Percentiles rank a stretch among this genome's conserved stretches.
phyloP scores from a whole-genome alignment of 2,797 vertebrate genomes.

The Gymnoscopelus microlampas region DNA sequence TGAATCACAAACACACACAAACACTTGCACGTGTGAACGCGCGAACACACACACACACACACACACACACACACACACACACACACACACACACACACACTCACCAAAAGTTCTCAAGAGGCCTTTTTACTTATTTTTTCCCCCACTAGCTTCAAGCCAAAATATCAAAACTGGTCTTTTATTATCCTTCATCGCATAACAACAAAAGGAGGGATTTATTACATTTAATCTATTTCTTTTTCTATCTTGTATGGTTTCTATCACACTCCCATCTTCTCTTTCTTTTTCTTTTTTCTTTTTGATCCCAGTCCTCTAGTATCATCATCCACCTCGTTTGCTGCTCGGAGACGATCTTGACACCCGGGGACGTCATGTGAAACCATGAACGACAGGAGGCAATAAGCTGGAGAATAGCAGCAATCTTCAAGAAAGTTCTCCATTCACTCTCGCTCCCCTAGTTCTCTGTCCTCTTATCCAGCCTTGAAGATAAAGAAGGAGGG shows the following conservation, averaged over 20 bases:
- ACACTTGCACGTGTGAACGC: too few species aligned
- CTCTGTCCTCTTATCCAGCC: slow-evolving; percentile 95
- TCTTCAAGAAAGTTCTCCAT: slow-evolving; percentile 89
- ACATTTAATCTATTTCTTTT: slow-evolving; percentile 53
- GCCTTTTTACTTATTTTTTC: slow-evolving; percentile 8
- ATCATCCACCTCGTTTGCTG: slow-evolving; percentile 86
- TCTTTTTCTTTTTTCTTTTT: slow-evolving; percentile 50
- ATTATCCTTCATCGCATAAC: background rate
- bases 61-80: background rate
- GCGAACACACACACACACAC: background rate
- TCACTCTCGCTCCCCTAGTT: slow-evolving; percentile 86
- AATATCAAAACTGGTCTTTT: slow-evolving; percentile 13
- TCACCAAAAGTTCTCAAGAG: background rate
- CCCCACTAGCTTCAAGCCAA: background rate
- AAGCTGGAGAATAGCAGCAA: slow-evolving; percentile 91
- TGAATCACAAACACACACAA: background rate
- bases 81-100: background rate
- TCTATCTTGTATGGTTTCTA: slow-evolving; percentile 45
- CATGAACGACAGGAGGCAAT: slow-evolving; percentile 94
- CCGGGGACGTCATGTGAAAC: slow-evolving; percentile 88
- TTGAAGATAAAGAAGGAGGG: slow-evolving; percentile 88
- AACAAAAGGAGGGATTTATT: slow-evolving; percentile 1
- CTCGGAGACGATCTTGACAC: slow-evolving; percentile 88
- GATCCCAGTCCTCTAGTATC: slow-evolving; percentile 61
- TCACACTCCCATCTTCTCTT: slow-evolving; percentile 44